These are phyloP conservation scores for Odocoileus virginianus DNA, from an alignment of 2,113 vertebrate genomes.

Conservation along the genomic window DNA sequence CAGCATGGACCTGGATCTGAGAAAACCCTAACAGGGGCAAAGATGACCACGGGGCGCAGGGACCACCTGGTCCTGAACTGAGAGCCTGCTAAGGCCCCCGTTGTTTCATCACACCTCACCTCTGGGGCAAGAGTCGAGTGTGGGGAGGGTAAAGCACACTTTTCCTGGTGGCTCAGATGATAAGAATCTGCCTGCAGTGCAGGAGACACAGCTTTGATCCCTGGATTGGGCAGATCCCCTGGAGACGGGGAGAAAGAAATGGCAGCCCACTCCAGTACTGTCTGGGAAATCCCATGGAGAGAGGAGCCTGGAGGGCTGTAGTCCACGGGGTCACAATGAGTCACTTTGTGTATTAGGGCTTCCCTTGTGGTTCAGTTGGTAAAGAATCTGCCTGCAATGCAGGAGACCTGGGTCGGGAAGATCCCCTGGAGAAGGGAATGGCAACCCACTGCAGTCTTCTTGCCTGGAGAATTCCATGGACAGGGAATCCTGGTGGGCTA, in stretches of 20 bases:
- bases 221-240: neutral
- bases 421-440: neutral
- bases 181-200: neutral
- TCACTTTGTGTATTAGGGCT: neutral
- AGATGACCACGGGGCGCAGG: accelerated
- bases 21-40: neutral
- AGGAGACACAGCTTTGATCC: neutral
- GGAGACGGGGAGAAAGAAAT: neutral
- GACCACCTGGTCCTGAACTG: neutral
- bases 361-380: neutral
- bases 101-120: neutral
- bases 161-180: neutral
- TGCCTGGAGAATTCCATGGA: neutral
- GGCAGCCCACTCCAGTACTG: neutral
- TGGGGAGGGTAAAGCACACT: neutral
- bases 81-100: neutral
- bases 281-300: neutral
- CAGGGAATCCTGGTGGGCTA: neutral
- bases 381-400: neutral
- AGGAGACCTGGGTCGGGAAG: neutral
- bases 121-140: neutral
- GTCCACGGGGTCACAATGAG: accelerated
- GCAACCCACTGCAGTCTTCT: neutral
- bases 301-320: neutral
- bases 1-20: neutral